Evolutionary conservation across 1,140 invertebrate genomes (phyloP).

Genomic region (Pseudomyrmex flavicornis): DNA sequence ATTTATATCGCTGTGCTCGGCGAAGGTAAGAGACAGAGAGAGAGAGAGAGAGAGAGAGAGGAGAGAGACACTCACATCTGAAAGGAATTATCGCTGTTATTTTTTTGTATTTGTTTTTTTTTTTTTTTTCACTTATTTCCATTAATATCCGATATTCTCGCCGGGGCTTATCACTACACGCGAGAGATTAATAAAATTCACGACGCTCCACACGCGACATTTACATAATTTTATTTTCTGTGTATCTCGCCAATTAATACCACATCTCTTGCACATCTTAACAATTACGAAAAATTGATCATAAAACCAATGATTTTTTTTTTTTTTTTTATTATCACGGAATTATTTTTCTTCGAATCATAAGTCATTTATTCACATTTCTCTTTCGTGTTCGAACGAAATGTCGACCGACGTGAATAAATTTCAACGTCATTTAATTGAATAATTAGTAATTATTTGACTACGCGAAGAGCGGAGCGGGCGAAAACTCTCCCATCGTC

Average conservation of each 20-base stretch:
- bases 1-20: constrained; percentile 72
- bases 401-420: constrained; percentile 18
- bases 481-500: not conserved
- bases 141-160: constrained; percentile 47
- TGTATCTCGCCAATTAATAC: not conserved
- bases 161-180: constrained; percentile 10
- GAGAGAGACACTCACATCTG: not conserved
- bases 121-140: constrained; percentile 28
- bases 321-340: not conserved
- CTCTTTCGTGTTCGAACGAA: not conserved
- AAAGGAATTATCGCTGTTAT: constrained; percentile 63
- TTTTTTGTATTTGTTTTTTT: too few species aligned
- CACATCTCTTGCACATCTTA: not conserved
- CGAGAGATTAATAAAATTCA: not conserved
- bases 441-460: constrained; percentile 45
- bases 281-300: not conserved
- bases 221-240: not conserved
- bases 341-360: not conserved
- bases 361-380: not conserved
- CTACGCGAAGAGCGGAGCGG: not conserved
- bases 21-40: constrained; percentile 43
- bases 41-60: not conserved
- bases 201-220: too few species aligned
- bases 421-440: constrained; percentile 7
- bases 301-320: not conserved